Evolutionary conservation across 2,888 invertebrate species (phyloP).

Genomic region (Doris montereyensis): DNA sequence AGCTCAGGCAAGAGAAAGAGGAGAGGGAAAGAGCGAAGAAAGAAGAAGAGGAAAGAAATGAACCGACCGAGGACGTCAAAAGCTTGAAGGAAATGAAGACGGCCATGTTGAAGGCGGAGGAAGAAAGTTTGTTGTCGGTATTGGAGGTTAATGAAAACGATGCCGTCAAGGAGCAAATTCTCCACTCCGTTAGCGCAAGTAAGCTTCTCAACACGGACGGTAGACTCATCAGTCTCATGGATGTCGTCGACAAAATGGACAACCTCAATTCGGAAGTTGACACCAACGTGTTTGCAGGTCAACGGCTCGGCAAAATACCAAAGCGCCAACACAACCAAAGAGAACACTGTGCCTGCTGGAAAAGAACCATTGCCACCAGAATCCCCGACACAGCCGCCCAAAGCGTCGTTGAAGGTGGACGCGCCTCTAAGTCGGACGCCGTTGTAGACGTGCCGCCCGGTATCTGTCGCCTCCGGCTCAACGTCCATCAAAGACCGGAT

Average conservation of each 20-base stretch:
- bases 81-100: no score
- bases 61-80: neutral
- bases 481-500: no score
- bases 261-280: conserved; percentile 18
- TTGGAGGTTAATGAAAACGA: conserved; percentile 37
- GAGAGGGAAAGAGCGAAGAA: conserved; percentile 28
- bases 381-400: neutral
- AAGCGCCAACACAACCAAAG: no score
- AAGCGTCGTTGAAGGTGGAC: neutral
- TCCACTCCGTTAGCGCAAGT: conserved; percentile 36
- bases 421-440: neutral
- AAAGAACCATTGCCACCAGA: no score
- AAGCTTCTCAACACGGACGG: conserved; percentile 40
- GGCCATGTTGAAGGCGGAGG: conserved; percentile 13
- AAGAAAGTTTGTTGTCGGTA: conserved; percentile 34
- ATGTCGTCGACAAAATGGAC: conserved; percentile 40
- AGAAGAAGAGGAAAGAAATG: conserved; percentile 21
- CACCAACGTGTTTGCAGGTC: no score
- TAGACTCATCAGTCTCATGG: conserved; percentile 40
- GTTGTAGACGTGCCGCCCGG: neutral
- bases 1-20: conserved; percentile 37
- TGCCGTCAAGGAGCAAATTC: conserved; percentile 37
- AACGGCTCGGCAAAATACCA: no score
- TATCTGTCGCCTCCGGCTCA: no score
- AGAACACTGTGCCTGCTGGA: no score